phyloP scores from a whole-genome alignment of 2,113 vertebrate species.

The Paraplagusia blochii region DNA sequence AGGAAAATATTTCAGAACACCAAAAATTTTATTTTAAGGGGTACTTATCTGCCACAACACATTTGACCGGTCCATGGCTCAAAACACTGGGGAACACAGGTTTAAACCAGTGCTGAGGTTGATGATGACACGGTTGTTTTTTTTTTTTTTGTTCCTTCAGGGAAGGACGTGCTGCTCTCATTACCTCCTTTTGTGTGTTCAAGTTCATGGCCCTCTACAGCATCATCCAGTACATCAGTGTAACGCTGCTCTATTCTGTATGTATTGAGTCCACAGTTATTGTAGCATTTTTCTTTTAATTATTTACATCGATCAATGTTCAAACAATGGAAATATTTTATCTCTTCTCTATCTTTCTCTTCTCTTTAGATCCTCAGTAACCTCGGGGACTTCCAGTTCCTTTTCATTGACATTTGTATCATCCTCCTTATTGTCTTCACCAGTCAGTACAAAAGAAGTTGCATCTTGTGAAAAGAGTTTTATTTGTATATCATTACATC shows the following conservation, averaged over 20 bases:
- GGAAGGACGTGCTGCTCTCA: conserved; percentile 95
- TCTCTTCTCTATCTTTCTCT: background rate
- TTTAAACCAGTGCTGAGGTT: background rate
- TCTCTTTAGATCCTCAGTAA: conserved; percentile 88
- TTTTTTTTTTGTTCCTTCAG: conserved; percentile 72
- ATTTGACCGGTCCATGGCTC: no score
- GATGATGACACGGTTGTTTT: background rate
- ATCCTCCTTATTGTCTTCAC: conserved; percentile 96
- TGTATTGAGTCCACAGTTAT: conserved; percentile 50
- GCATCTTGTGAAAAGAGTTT: background rate
- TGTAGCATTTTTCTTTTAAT: no score
- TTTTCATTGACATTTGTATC: conserved; percentile 96
- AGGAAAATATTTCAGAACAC: no score
- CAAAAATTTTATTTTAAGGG: no score
- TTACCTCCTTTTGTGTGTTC: conserved; percentile 98
- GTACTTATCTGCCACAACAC: no score
- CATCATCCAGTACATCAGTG: conserved; percentile 97
- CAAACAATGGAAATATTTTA: background rate
- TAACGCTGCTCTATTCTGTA: conserved; percentile 95
- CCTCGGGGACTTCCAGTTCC: conserved; percentile 96
- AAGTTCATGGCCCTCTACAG: conserved; percentile 99
- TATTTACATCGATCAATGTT: no score
- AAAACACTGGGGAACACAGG: no score
- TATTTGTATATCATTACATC: no score
- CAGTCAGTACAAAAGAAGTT: conserved; percentile 80